These are phyloP conservation scores for Patiria pectinifera DNA, from an alignment of 53 echinoderm and acorn worm genomes.

Conservation along the genomic window DNA sequence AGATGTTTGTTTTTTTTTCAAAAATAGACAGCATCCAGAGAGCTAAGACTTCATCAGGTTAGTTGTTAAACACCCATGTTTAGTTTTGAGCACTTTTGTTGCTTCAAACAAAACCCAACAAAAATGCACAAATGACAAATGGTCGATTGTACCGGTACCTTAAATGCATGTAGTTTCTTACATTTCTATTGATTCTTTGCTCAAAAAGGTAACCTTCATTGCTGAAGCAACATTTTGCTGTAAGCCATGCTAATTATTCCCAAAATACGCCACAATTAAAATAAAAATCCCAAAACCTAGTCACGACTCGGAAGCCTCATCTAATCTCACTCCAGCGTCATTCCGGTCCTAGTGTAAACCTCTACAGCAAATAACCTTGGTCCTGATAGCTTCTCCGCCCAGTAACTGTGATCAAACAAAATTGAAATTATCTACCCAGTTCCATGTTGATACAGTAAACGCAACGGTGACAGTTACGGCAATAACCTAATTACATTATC, in stretches of 20 bases:
- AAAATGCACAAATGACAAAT: no score
- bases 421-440: slow-evolving; percentile 29
- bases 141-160: no score
- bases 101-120: no score
- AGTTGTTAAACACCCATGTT: no score
- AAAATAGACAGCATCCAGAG: no score
- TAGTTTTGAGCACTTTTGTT: no score
- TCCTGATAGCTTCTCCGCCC: background rate
- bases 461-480: slow-evolving; percentile 28
- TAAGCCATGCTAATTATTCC: background rate
- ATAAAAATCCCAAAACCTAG: background rate
- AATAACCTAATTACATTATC: slow-evolving; percentile 14
- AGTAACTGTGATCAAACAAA: background rate
- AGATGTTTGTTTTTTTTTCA: no score
- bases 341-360: background rate
- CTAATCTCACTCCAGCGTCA: background rate
- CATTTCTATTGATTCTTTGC: background rate
- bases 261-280: background rate
- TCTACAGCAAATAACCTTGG: slow-evolving; percentile 4
- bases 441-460: slow-evolving; percentile 28
- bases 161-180: no score
- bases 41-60: no score
- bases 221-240: background rate
- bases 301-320: background rate
- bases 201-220: background rate